phyloP scores from a whole-genome alignment of 1,140 invertebrate genomes.

The Potamilus streckersoni region DNA sequence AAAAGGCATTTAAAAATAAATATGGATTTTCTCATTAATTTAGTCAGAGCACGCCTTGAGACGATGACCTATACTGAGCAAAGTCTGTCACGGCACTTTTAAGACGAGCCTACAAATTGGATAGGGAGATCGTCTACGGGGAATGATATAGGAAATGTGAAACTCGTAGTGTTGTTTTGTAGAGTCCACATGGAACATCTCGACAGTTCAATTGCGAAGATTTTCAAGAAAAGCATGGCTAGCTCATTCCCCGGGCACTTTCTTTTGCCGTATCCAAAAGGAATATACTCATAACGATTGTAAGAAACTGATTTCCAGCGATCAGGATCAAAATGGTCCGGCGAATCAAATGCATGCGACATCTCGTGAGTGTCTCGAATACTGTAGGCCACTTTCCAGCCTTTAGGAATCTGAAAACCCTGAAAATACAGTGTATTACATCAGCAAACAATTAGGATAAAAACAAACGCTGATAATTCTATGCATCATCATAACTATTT shows the following conservation, averaged over 20 bases:
- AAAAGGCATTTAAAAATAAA: too few relatives aligned
- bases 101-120: conserved; percentile 4
- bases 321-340: conserved; percentile 48
- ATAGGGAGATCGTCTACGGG: conserved; percentile 50
- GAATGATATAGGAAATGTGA: conserved; percentile 51
- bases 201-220: conserved; percentile 49
- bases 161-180: conserved; percentile 38
- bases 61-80: too few relatives aligned
- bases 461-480: too few relatives aligned
- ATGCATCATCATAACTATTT: too few relatives aligned
- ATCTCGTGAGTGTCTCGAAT: conserved; percentile 57
- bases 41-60: too few relatives aligned
- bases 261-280: conserved; percentile 55
- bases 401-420: conserved; percentile 60
- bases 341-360: conserved; percentile 32
- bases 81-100: too few relatives aligned
- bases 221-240: conserved; percentile 47
- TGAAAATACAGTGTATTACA: conserved; percentile 27
- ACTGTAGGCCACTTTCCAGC: conserved; percentile 54
- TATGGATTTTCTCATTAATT: too few relatives aligned
- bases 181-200: conserved; percentile 46
- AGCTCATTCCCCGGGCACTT: conserved; percentile 58
- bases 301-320: conserved; percentile 45
- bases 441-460: too few relatives aligned
- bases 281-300: conserved; percentile 43